Base-by-base conservation (phyloP, 2,113 vertebrate genomes). In the Anguilla rostrata region DNA sequence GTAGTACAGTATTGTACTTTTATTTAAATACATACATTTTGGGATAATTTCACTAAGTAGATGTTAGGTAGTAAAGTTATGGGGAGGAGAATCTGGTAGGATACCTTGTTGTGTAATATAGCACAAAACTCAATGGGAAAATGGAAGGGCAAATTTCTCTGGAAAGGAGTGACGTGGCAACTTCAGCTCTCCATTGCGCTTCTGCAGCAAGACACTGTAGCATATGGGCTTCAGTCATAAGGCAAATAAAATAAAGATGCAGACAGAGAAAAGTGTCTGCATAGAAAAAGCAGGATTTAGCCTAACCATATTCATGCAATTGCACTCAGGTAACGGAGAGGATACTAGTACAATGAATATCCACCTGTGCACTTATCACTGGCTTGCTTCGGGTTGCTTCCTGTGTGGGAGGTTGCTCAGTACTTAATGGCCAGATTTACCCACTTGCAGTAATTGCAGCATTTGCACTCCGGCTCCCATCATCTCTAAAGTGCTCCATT, bases 391-490 rank as follows among this genome's bases (percentile, higher is more conserved):
- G 3, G 26, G 26, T 56, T 5, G 15, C 89, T 91, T 88, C 78
- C 90, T 88, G 91, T 91, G 93, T 94, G 92, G 94, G 95, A 93
- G 90, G 92, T 85, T 87, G 86, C 89, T 85, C 88, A 89, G 89
- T 81, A 90, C 88, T 92, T 91, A 95, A 95, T 93, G 92, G 91
- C 93, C 94, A 89, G 92, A 94, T 95, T 95, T 94, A 94, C 90
- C 94, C 92, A 94, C 93, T 94, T 92, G 90, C 90, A 91, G 90
- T 93, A 93, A 95, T 92, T 94, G 92, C 92, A 89, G 92, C 88
- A 82, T 92, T 94, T 94, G 92, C 92, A 90, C 92, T 93, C 90
- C 92, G 91, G 91, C 91, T 83, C 81, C 89, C 88, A 93, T 93
- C 87, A 90, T 89, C 40, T 81, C 88, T 53, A 88, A 94, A 94